Base-by-base conservation (phyloP, 2,888 invertebrate genomes). In the Girardia tigrina region DNA sequence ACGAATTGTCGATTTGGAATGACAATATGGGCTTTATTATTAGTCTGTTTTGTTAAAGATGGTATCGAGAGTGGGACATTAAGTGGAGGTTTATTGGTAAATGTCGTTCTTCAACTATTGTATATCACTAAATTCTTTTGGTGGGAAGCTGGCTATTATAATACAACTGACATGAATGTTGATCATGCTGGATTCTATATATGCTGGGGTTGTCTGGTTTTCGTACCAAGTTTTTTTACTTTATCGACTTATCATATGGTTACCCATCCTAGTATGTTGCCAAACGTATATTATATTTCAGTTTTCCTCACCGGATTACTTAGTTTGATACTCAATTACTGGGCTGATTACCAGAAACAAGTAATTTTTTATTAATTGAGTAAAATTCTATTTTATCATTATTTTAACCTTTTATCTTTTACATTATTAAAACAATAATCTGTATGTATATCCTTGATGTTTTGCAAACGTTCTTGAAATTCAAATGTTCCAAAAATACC, bases 121-220 rank as follows among this genome's bases (percentile, higher is more conserved):
- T 88, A 87, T 81, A 81, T 87, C 75, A 84, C 84, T 70, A 88
- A 88, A 80, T 87, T 88, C 81, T 88, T 85, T 81, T 85, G 84
- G 82, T 87, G 87, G 87, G 88, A 88, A 80, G 82, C 85, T 4
- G 87, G 87, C 0, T 88, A 88, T 81, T 86, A 87, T 83, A 80
- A 84, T 78, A 87, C 87, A 14, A 83, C 88, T 56, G 87, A 88
- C 80, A 87, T 88, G 76, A 87, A 85, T 77, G 79, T 87, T 72
- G 87, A 88, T 80, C 80, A 87, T 72, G 87, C 87, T 71, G 86
- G 86, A 8, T 84, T 80, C 79, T 84, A 84, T 79, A 83, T 84
- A 78, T 84, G 84, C 78, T 87, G 87, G 87, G 87, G 87, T 0
- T 87, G 87, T 78, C 80, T 87, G 20, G 86, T 86, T 2, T 87